Evolutionary conservation across 1,140 invertebrate genomes (phyloP).

Genomic region (Eriocheir sinensis): DNA sequence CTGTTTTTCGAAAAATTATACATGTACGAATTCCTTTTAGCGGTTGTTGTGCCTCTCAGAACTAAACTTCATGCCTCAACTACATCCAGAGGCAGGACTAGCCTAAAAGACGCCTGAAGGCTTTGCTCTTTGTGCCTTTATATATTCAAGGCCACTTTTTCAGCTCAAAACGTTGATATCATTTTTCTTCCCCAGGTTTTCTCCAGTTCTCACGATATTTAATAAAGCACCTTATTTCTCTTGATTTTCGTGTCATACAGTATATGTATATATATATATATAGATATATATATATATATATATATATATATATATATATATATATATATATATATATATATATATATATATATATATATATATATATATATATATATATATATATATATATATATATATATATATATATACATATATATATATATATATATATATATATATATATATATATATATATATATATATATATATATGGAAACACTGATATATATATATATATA

Average conservation of each 20-base stretch:
- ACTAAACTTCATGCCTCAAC: background rate
- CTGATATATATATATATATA: background rate
- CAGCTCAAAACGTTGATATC: too few species aligned
- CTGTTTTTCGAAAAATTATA: too few species aligned
- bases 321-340: background rate
- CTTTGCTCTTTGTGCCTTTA: too few species aligned
- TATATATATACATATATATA: slow-evolving; percentile 39
- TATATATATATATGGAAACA: background rate
- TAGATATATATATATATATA: slow-evolving; percentile 35
- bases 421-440: slow-evolving; percentile 36
- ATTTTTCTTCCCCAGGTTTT: too few species aligned
- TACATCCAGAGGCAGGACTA: background rate
- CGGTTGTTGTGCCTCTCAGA: background rate
- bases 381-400: slow-evolving; percentile 39
- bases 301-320: background rate
- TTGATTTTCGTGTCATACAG: background rate
- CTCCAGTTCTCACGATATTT: too few species aligned
- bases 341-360: slow-evolving; percentile 36
- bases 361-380: slow-evolving; percentile 39
- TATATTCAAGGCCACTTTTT: too few species aligned
- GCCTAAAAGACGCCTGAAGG: too few species aligned
- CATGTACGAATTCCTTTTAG: too few species aligned
- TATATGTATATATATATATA: slow-evolving; percentile 44
- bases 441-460: slow-evolving; percentile 18
- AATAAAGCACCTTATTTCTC: too few species aligned